Conservation (phyloP, 2,888 invertebrate genomes). For the Phortica magna region DNA sequence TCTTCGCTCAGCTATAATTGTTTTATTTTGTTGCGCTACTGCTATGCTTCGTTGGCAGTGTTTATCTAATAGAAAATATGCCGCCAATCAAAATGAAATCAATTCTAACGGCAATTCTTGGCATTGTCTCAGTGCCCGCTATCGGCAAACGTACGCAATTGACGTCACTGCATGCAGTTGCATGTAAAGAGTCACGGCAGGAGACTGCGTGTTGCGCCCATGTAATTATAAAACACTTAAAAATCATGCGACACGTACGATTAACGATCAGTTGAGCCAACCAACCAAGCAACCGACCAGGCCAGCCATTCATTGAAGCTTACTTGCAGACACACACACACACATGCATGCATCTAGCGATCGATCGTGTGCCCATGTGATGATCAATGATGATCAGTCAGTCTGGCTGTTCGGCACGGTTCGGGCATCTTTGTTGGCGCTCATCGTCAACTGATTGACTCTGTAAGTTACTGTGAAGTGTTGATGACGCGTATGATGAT, state of each 20-base stretch:
- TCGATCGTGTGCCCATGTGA: neutral
- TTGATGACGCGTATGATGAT: slow-evolving; percentile 29
- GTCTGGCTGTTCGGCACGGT: neutral
- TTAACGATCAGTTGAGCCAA: slow-evolving; percentile 8
- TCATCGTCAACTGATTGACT: slow-evolving; percentile 23
- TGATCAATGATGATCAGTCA: slow-evolving; percentile 10
- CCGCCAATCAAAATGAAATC: slow-evolving; percentile 46
- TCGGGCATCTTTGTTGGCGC: neutral
- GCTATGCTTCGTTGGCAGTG: slow-evolving; percentile 2
- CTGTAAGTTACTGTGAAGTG: slow-evolving; percentile 28
- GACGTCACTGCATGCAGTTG: neutral
- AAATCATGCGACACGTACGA: slow-evolving; percentile 13
- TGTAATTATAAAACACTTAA: slow-evolving; percentile 31
- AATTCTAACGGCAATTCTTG: slow-evolving; percentile 47
- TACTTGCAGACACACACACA: neutral
- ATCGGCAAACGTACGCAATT: neutral
- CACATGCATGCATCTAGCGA: neutral
- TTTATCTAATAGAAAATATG: slow-evolving; percentile 35
- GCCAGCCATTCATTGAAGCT: neutral
- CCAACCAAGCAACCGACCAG: too few relatives aligned
- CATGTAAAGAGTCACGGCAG: too few relatives aligned
- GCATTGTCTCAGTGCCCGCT: slow-evolving; percentile 4
- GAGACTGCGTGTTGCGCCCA: slow-evolving; percentile 20
- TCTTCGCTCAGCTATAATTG: slow-evolving; percentile 22
- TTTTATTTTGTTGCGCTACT: slow-evolving; percentile 11